Conservation (phyloP, 1,140 invertebrate species). For the Cydia amplana region DNA sequence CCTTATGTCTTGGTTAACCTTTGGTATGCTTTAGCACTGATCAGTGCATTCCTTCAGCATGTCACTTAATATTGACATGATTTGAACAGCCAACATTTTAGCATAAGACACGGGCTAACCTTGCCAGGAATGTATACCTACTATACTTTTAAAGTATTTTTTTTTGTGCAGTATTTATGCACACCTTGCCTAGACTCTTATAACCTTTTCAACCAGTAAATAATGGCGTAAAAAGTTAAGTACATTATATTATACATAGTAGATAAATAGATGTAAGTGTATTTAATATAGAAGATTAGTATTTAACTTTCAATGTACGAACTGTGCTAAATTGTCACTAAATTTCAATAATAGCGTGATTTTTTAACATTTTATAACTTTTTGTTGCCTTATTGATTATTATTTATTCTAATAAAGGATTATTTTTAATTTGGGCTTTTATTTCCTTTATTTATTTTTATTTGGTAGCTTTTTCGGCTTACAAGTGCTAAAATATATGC, state of each 20-base stretch:
- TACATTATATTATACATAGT: conserved; percentile 10
- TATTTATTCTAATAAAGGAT: conserved; percentile 31
- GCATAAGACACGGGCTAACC: too few species aligned
- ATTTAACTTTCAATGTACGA: not conserved
- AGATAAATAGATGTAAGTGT: not conserved
- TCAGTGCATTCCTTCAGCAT: not conserved
- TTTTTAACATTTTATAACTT: conserved; percentile 37
- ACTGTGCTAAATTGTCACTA: conserved; percentile 28
- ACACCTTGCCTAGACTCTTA: not conserved
- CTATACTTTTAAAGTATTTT: too few species aligned
- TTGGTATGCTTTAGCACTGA: not conserved
- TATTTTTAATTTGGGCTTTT: conserved; percentile 18
- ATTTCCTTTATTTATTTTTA: conserved; percentile 36
- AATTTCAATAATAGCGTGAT: conserved; percentile 39
- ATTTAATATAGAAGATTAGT: conserved; percentile 17
- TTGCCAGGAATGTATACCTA: too few species aligned
- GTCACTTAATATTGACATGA: too few species aligned
- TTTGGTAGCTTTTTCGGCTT: not conserved
- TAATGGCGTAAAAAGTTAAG: not conserved
- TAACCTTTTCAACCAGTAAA: not conserved
- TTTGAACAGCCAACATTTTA: too few species aligned
- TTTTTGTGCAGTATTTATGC: not conserved
- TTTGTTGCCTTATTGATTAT: conserved; percentile 27
- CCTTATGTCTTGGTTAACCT: not conserved
- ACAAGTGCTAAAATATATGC: too few species aligned